Conservation (phyloP, 2,113 vertebrate species). For the Pseudonaja textilis region DNA sequence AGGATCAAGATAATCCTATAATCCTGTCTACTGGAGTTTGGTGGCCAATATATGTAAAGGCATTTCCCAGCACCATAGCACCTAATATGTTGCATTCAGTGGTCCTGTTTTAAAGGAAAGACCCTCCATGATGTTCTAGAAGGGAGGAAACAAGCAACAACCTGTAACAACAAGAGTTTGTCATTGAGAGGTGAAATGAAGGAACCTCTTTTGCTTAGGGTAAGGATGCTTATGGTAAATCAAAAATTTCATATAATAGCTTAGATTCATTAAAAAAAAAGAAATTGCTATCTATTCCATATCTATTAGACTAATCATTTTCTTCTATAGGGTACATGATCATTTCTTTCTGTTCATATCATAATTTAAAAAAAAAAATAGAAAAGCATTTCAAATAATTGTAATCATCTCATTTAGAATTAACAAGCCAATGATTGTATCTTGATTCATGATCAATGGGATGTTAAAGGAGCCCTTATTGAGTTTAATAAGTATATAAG, state of each 20-base stretch:
- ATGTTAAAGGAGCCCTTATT: slow-evolving; percentile 68
- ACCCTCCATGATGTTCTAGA: background rate
- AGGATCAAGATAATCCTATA: background rate
- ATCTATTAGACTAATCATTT: background rate
- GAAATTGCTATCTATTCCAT: background rate
- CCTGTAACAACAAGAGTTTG: background rate
- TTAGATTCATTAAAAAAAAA: background rate
- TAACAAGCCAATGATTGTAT: slow-evolving; percentile 42
- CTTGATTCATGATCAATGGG: slow-evolving; percentile 63
- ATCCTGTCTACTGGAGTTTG: background rate
- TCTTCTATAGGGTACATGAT: slow-evolving; percentile 27
- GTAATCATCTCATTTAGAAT: slow-evolving; percentile 44
- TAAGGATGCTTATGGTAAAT: slow-evolving; percentile 3
- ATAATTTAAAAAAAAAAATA: slow-evolving; percentile 39
- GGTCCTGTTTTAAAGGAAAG: background rate
- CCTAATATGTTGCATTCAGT: background rate
- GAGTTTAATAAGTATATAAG: slow-evolving; percentile 65
- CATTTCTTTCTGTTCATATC: slow-evolving; percentile 37
- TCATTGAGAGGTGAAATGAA: background rate
- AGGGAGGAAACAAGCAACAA: background rate
- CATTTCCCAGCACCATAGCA: too few relatives aligned
- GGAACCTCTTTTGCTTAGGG: background rate
- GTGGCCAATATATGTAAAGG: background rate
- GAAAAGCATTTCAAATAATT: slow-evolving; percentile 40
- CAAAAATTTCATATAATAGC: rapidly evolving